Percentiles rank a stretch among this genome's conserved stretches.
Conservation (phyloP, 1,140 invertebrate genomes). For the Diorhabda sublineata region DNA sequence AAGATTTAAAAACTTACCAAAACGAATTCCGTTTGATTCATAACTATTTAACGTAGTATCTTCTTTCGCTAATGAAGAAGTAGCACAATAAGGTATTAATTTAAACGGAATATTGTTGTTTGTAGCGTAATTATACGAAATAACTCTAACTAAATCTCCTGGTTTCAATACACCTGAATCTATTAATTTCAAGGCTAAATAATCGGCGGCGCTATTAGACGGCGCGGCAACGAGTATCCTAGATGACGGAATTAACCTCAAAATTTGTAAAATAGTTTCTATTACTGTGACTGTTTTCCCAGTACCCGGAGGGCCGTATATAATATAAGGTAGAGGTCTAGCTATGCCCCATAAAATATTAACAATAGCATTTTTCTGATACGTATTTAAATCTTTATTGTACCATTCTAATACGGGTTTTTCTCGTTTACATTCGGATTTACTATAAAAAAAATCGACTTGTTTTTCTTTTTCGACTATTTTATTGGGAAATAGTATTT, state of each 20-base stretch:
- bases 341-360: constrained; percentile 57
- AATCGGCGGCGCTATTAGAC: constrained; percentile 75
- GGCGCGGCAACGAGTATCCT: constrained; percentile 65
- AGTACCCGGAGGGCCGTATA: constrained; percentile 78
- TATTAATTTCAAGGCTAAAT: constrained; percentile 57
- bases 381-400: constrained; percentile 65
- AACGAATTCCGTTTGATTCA: constrained; percentile 38
- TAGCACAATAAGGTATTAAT: constrained; percentile 68
- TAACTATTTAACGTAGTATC: constrained; percentile 35
- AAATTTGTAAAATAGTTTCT: constrained; percentile 59
- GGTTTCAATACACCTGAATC: constrained; percentile 44
- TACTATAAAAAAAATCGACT: constrained; percentile 27
- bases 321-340: constrained; percentile 66
- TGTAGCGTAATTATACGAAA: constrained; percentile 55
- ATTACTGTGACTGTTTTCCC: constrained; percentile 78
- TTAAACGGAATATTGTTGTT: constrained; percentile 55
- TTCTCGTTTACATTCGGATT: not conserved
- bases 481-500: constrained; percentile 39
- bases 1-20: constrained; percentile 34
- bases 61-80: constrained; percentile 55
- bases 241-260: constrained; percentile 45
- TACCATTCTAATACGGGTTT: constrained; percentile 43
- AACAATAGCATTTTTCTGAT: constrained; percentile 61
- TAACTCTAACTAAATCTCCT: constrained; percentile 64
- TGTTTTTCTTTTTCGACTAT: constrained; percentile 35